These are phyloP conservation scores for Hydroisotoma schaefferi DNA, from an alignment of 2,888 invertebrate species.

Conservation along the genomic window DNA sequence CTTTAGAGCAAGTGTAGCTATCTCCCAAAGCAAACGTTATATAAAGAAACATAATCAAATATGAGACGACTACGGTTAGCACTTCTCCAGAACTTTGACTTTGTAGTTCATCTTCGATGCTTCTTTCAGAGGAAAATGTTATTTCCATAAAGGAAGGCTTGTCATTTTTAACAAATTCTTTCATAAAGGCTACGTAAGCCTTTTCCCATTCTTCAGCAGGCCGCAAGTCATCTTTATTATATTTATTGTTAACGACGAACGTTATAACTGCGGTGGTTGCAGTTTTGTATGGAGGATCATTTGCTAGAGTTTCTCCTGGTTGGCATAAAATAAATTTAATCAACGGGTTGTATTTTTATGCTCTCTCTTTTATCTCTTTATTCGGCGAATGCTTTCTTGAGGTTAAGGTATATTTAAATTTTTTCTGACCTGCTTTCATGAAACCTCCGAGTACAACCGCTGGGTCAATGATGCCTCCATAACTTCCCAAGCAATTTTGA, in stretches of 20 bases:
- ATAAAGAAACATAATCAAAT: conserved; percentile 88
- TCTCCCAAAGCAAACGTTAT: conserved; percentile 77
- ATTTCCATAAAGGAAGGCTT: conserved; percentile 62
- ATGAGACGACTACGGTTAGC: conserved; percentile 79
- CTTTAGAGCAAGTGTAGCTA: conserved; percentile 23
- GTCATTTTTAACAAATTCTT: conserved; percentile 37
- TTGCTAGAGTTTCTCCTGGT: conserved; percentile 27
- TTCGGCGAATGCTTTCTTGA: neutral
- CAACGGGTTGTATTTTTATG: neutral
- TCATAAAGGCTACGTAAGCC: conserved; percentile 44
- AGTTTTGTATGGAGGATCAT: conserved; percentile 40
- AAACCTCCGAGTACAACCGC: conserved; percentile 78
- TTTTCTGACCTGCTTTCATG: conserved; percentile 51
- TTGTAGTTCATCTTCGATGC: conserved; percentile 68
- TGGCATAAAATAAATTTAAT: too few relatives aligned
- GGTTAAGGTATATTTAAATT: neutral
- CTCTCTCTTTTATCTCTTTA: too few relatives aligned
- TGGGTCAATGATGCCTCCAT: conserved; percentile 90
- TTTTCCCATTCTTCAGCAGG: conserved; percentile 46
- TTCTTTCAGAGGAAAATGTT: conserved; percentile 74
- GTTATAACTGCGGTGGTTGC: conserved; percentile 46
- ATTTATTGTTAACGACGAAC: conserved; percentile 43
- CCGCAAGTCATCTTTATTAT: conserved; percentile 29
- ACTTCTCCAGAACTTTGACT: conserved; percentile 64
- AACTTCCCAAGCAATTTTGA: conserved; percentile 71